phyloP scores from a whole-genome alignment of 2,797 vertebrate species.

The Austrolebias charrua region DNA sequence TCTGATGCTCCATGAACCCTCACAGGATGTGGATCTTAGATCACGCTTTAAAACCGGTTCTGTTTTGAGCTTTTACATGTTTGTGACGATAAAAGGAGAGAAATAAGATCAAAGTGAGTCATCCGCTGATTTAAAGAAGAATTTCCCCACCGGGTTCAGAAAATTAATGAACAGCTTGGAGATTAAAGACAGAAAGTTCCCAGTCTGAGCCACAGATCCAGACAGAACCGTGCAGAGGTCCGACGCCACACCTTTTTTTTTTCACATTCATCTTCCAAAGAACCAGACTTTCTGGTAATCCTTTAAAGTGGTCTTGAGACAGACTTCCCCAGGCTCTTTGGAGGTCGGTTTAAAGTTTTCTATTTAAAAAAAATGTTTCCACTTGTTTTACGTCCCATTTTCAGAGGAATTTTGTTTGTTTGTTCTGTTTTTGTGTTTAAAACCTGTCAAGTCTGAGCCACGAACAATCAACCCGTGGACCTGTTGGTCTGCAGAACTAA shows the following conservation, averaged over 20 bases:
- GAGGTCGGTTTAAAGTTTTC: neutral
- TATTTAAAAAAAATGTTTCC: neutral
- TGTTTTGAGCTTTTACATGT: slow-evolving; percentile 33
- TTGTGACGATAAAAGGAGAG: slow-evolving; percentile 28
- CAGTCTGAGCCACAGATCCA: no score
- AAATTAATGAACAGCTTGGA: neutral
- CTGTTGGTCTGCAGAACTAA: no score
- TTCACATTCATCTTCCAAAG: neutral
- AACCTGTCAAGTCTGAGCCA: neutral
- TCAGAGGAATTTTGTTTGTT: neutral
- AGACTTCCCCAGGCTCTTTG: neutral
- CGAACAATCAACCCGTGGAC: no score
- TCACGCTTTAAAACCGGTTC: neutral
- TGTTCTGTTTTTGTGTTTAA: neutral
- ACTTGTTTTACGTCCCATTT: neutral
- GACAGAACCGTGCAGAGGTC: neutral
- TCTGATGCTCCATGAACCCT: no score
- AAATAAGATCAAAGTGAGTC: no score
- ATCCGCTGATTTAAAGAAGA: neutral
- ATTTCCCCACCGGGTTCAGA: neutral
- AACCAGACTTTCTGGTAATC: neutral
- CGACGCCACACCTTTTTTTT: neutral
- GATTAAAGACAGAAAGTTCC: no score
- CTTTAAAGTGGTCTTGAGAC: no score
- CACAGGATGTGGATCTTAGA: no score